These are phyloP conservation scores for Irena cyanogastra DNA, from an alignment of 2,113 vertebrate genomes.

Conservation along the genomic window DNA sequence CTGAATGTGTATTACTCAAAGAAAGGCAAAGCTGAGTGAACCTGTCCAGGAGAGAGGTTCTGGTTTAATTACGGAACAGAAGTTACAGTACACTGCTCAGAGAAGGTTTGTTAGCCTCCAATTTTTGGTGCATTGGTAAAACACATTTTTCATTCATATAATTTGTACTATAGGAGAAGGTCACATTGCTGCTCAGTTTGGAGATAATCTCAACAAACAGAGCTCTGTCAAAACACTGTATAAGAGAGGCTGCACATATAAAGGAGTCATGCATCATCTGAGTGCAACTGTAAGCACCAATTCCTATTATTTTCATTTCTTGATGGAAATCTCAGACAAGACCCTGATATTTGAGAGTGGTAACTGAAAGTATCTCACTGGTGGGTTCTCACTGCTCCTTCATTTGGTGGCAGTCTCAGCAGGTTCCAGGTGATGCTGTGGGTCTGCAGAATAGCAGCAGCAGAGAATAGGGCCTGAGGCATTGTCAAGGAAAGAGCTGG, in stretches of 20 bases:
- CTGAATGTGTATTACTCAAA: conserved; percentile 76
- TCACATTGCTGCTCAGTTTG: neutral
- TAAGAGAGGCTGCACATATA: neutral
- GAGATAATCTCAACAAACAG: neutral
- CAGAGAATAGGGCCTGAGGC: neutral
- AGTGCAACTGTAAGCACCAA: neutral
- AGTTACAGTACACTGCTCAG: conserved; percentile 34
- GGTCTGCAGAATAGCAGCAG: neutral
- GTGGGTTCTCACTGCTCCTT: neutral
- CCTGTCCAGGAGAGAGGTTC: conserved; percentile 23
- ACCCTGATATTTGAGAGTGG: neutral
- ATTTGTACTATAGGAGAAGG: neutral
- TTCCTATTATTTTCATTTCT: neutral
- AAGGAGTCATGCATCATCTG: neutral
- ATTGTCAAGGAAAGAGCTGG: neutral
- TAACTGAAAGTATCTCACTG: neutral
- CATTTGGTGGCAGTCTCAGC: neutral
- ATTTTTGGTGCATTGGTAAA: neutral
- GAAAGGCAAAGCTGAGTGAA: conserved; percentile 54
- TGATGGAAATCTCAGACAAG: neutral
- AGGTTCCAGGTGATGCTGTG: neutral
- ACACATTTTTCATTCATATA: neutral
- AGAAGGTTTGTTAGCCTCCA: conserved; percentile 12
- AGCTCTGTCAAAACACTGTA: neutral
- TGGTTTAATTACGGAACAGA: conserved; percentile 57